A percentile compares a stretch with the other conserved stretches of the same genome.
Evolutionary conservation across 2,888 invertebrate genomes (phyloP).

Genomic region (Coenonympha arcania): DNA sequence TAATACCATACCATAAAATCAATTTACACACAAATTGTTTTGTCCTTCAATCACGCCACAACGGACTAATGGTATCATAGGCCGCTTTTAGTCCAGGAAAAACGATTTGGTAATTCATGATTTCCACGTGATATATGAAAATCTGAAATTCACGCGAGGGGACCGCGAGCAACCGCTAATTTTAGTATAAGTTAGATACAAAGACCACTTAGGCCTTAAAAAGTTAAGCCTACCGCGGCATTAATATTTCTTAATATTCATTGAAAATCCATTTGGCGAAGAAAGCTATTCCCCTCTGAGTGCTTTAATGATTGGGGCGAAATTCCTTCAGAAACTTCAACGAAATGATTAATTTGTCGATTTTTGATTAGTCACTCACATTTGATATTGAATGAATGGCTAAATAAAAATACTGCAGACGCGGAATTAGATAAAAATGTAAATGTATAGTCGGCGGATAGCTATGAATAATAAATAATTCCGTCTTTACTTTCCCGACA

Average conservation of each 20-base stretch:
- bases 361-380: slow-evolving; percentile 39
- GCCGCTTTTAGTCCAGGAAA: too few species aligned
- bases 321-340: slow-evolving; percentile 37
- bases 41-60: too few species aligned
- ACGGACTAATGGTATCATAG: too few species aligned
- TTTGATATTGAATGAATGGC: slow-evolving; percentile 15
- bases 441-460: slow-evolving; percentile 15
- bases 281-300: slow-evolving; percentile 57
- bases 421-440: slow-evolving; percentile 19
- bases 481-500: slow-evolving; percentile 8
- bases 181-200: too few species aligned
- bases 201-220: background rate
- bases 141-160: too few species aligned
- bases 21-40: too few species aligned
- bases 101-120: too few species aligned
- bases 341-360: slow-evolving; percentile 45
- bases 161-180: too few species aligned
- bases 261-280: slow-evolving; percentile 54
- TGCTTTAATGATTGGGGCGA: slow-evolving; percentile 61
- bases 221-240: background rate
- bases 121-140: too few species aligned
- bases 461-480: slow-evolving; percentile 22
- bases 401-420: slow-evolving; percentile 11
- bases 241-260: slow-evolving; percentile 30
- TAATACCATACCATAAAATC: too few species aligned